These are phyloP conservation scores for Loriculus beryllinus DNA, from an alignment of 2,797 vertebrate species.

Conservation along the genomic window DNA sequence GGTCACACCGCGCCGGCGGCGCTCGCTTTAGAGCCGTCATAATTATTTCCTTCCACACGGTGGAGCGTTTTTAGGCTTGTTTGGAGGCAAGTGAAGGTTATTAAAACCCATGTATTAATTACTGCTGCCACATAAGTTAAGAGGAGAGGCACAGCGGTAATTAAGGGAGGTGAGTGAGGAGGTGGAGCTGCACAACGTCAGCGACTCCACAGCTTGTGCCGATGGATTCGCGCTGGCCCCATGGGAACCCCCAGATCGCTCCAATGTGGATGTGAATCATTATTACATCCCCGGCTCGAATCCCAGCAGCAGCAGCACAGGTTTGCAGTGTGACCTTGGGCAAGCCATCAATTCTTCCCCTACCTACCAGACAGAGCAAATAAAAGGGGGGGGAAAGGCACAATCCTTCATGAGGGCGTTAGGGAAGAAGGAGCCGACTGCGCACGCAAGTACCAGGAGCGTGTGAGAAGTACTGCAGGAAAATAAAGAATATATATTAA, in stretches of 20 bases:
- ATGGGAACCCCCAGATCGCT: not conserved
- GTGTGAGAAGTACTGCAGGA: not conserved
- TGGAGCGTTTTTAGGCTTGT: not conserved
- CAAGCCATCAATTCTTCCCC: not conserved
- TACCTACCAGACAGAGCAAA: not conserved
- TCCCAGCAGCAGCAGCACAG: not conserved
- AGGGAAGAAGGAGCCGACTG: not conserved
- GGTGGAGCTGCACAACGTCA: not conserved
- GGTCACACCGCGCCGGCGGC: not conserved
- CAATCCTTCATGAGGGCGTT: not conserved
- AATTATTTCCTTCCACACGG: not conserved
- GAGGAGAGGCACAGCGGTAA: slow-evolving; percentile 20
- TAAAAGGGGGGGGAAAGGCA: not conserved
- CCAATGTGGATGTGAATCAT: not conserved
- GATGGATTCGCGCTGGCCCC: not conserved
- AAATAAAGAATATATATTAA: not conserved
- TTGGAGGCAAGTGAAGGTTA: not conserved
- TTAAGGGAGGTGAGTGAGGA: not conserved
- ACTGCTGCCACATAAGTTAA: not conserved
- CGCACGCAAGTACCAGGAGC: not conserved
- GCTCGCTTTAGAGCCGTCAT: not conserved
- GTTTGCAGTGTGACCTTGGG: slow-evolving; percentile 8
- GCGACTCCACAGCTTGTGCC: not conserved
- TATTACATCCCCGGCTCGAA: not conserved
- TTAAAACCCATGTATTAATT: slow-evolving; percentile 14